Base-by-base conservation (phyloP, 2,888 invertebrate genomes). In the Augochlorella aurata region DNA sequence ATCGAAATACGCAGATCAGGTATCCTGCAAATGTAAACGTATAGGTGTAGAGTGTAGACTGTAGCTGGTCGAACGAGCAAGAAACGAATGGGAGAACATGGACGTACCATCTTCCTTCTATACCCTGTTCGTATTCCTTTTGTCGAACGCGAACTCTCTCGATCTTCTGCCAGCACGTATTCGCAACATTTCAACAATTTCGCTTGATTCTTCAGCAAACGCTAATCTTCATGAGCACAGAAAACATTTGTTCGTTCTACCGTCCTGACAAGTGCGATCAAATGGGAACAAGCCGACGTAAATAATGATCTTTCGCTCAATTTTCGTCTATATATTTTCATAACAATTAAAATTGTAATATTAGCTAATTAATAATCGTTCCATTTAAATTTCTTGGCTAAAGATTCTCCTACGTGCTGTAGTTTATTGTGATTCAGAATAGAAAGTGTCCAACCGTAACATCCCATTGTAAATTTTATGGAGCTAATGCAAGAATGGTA, bases 1-100 rank as follows among this genome's bases (percentile, higher is more conserved):
- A 88, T 89, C 86, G 87, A 88, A 86, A 88, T 89, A 88, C 87
- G 85, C 84, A 86, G 88, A 90, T 90, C 90, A 83, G 87, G 88
- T 90, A 87, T 88, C 89, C 85, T 76, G 80, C 73, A 77, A 83
- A 81, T 76, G 80, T 76, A 77, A 83, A 81, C 80, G 87, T 85
- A 86, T 83, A 82, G 82, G 87, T 85, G 85, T 82, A 82, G 82
- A 79, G 85, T 85, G 85, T 82, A 82, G 82, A 84, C 85, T 79
- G 83, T 85, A 90, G 89, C 88, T 87, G 87, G 89, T 90, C 84
- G 83, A 85, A 81, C 87, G 83, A 82, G 85, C 85, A 87, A 90
- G 90, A 89, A 90, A 87, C 88, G 89, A 87, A 89, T 89, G 88
- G 89, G 86, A 84, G 81, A 63, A 45, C 81, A 83, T 44, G 29